Evolutionary conservation across 2,888 invertebrate genomes (phyloP), one percentile per base, ranked within the genome.

Genomic region (Pycnomerus fuliginosus): DNA sequence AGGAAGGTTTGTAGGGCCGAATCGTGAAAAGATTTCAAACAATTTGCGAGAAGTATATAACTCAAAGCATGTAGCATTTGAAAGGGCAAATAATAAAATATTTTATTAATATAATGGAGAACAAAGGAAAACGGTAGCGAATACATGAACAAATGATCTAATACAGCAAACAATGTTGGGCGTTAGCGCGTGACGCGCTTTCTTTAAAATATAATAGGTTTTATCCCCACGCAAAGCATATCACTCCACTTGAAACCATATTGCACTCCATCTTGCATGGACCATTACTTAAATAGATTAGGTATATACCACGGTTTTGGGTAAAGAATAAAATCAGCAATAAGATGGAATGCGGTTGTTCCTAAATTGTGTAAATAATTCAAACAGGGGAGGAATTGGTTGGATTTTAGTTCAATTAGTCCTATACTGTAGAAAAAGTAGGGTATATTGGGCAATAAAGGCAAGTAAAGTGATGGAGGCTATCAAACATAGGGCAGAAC

Each of bases 401-500:
- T n/a, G n/a, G n/a, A 23, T 44, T 44, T 44, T 16, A 14, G 24
- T 36, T 44, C 44, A 44, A 44, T 44, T 44, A 44, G 44, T 31
- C 5, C 8, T 20, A 20, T 20, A 20, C 38, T 32, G 14, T 35
- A 20, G 32, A 31, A 37, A 42, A 43, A 48, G 43, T 43, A 47
- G 51, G 50, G 51, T 46, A 48, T 43, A 36, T 42, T 35, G 34
- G 30, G 52, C 47, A 54, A 54, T 54, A 54, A 55, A 52, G 53
- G 45, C 51, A 53, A 56, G 53, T 58, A 52, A 61, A 54, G 58
- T 55, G 55, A 61, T 58, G 60, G 58, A 55, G 54, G 60, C 60
- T 55, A 63, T 62, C 62, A 62, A 61, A 61, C 61, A 62, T 54
- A 62, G 62, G 57, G 58, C 59, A 60, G 57, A 62, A 58, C 56